These are phyloP conservation scores for Phymorhynchus buccinoides DNA, from an alignment of 1,140 invertebrate genomes.

Conservation along the genomic window DNA sequence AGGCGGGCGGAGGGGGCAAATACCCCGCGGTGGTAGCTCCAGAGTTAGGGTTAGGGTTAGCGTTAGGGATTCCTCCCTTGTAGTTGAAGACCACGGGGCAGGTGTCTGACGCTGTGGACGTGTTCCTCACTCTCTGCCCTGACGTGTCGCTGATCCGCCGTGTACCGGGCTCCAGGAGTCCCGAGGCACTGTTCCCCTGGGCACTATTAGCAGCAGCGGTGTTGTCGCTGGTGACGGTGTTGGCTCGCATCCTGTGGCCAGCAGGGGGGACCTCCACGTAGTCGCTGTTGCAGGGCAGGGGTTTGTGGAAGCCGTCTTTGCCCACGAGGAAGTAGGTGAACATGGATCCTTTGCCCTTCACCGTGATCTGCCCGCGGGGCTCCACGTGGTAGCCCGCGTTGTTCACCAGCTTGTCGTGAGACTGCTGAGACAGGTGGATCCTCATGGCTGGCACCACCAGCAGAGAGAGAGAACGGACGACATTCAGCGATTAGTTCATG, in stretches of 20 bases:
- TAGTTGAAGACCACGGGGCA: not conserved
- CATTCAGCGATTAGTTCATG: too few species aligned
- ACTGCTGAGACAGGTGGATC: constrained; percentile 61
- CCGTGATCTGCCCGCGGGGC: constrained; percentile 63
- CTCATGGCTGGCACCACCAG: constrained; percentile 54
- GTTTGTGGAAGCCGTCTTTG: constrained; percentile 57
- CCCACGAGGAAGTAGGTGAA: constrained; percentile 91
- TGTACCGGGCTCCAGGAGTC: not conserved
- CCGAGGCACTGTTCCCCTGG: not conserved
- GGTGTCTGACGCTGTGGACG: not conserved
- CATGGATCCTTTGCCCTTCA: constrained; percentile 87
- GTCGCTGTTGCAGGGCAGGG: constrained; percentile 47
- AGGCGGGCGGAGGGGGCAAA: not conserved
- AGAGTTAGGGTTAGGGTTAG: too few species aligned
- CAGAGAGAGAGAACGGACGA: too few species aligned
- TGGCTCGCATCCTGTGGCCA: not conserved
- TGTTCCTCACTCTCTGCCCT: not conserved
- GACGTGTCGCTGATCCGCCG: constrained; percentile 1
- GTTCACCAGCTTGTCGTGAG: constrained; percentile 54
- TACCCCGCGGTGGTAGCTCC: not conserved
- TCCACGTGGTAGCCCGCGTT: constrained; percentile 60
- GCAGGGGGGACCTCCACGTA: constrained; percentile 10
- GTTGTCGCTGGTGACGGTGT: not conserved
- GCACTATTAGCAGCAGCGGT: not conserved
- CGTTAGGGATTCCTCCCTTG: too few species aligned